phyloP scores from a whole-genome alignment of 2,113 vertebrate genomes.

The Sinocyclocheilus anshuiensis region DNA sequence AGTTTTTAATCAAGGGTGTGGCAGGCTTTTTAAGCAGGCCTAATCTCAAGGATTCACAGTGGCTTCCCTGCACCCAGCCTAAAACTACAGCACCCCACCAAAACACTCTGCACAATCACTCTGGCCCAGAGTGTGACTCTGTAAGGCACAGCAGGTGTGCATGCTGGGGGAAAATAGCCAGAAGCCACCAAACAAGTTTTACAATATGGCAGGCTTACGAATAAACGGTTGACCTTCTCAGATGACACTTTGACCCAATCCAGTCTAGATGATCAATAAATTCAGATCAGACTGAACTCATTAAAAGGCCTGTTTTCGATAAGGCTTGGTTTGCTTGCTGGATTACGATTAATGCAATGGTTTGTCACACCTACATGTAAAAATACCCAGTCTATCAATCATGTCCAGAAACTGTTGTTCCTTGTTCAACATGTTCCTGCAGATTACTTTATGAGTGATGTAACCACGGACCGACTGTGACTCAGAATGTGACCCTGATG shows the following conservation, averaged over 20 bases:
- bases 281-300: not conserved
- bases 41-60: constrained; percentile 78
- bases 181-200: constrained; percentile 10
- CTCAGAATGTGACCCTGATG: constrained; percentile 22
- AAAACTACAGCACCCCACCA: constrained; percentile 63
- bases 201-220: not conserved
- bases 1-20: constrained; percentile 66
- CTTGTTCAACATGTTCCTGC: not conserved
- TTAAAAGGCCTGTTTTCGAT: not conserved
- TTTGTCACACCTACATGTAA: not conserved
- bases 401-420: not conserved
- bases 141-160: constrained; percentile 65
- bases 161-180: not conserved
- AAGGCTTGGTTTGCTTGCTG: too few relatives aligned
- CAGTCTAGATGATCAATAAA: not conserved
- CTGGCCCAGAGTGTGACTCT: constrained; percentile 63
- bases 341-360: not conserved
- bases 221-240: not conserved
- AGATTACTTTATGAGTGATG: not conserved
- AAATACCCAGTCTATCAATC: not conserved
- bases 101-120: constrained; percentile 67
- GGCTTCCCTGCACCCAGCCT: constrained; percentile 71
- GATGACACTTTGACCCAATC: not conserved
- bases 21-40: constrained; percentile 57
- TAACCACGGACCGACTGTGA: not conserved